Evolutionary conservation across 92 coral and sea anemone species (phyloP).

Genomic region (Anthopleura xanthogrammica): DNA sequence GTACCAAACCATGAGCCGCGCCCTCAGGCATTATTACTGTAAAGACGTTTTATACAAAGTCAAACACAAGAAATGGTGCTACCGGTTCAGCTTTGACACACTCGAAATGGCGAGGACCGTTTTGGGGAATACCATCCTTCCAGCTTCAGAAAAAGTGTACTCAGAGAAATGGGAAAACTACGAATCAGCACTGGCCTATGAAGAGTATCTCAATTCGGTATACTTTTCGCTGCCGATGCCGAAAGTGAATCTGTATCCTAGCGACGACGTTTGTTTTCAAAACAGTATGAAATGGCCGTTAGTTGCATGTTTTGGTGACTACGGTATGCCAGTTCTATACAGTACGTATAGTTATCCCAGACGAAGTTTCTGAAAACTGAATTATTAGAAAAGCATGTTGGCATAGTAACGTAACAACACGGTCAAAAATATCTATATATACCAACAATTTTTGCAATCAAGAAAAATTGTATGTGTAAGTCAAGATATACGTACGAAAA

Average conservation of each 20-base stretch:
- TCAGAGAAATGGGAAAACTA: not conserved
- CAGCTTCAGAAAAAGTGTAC: not conserved
- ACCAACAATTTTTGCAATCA: no score
- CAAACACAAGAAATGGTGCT: slow-evolving; percentile 31
- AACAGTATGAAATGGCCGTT: not conserved
- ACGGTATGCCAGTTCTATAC: not conserved
- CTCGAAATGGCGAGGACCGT: not conserved
- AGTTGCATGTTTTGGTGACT: not conserved
- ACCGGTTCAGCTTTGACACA: slow-evolving; percentile 18
- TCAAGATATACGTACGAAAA: no score
- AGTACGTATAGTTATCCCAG: not conserved
- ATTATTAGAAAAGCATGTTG: no score
- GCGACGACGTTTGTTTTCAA: not conserved
- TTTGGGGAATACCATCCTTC: not conserved
- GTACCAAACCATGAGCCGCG: slow-evolving; percentile 32
- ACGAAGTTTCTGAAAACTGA: slow-evolving; percentile 1
- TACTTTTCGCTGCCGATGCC: not conserved
- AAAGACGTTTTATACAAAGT: slow-evolving; percentile 32
- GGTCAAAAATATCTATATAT: no score
- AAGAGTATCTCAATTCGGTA: not conserved
- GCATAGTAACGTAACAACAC: no score
- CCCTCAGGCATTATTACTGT: slow-evolving; percentile 24
- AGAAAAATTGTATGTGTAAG: no score
- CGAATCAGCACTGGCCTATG: not conserved
- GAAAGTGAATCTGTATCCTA: not conserved